These are phyloP conservation scores for Sthenelais limicola DNA, from an alignment of 2,888 invertebrate species.

Conservation along the genomic window DNA sequence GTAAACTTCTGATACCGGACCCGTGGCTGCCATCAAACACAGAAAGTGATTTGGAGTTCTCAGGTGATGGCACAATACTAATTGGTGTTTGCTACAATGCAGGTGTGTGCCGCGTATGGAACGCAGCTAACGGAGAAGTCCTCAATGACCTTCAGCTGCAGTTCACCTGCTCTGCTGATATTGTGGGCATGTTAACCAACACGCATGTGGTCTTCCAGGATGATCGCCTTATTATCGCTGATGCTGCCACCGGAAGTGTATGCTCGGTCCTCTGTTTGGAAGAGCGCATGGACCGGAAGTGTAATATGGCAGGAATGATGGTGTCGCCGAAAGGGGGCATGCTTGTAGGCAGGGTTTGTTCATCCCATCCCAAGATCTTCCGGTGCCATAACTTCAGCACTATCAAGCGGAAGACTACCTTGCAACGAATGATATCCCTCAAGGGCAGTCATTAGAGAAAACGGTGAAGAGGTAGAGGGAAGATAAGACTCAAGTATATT, in stretches of 20 bases:
- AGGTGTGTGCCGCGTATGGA: slow-evolving; percentile 50
- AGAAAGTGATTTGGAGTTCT: slow-evolving; percentile 49
- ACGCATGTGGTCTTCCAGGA: slow-evolving; percentile 50
- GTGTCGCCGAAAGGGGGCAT: slow-evolving; percentile 47
- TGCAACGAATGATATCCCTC: slow-evolving; percentile 52
- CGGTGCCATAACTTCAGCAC: slow-evolving; percentile 48
- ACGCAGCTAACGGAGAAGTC: slow-evolving; percentile 52
- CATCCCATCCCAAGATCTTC: slow-evolving; percentile 42
- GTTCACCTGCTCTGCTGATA: slow-evolving; percentile 21
- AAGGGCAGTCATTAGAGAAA: too few species aligned
- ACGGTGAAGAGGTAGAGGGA: too few species aligned
- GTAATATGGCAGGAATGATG: slow-evolving; percentile 28
- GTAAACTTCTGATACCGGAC: not conserved
- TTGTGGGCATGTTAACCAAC: slow-evolving; percentile 52
- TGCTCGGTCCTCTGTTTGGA: slow-evolving; percentile 41
- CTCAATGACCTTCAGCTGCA: slow-evolving; percentile 45
- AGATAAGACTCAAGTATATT: too few species aligned
- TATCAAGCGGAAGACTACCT: slow-evolving; percentile 47
- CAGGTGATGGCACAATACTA: slow-evolving; percentile 51
- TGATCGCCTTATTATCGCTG: slow-evolving; percentile 44
- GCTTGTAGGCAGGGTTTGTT: slow-evolving; percentile 43
- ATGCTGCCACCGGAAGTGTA: slow-evolving; percentile 48
- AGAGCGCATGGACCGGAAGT: slow-evolving; percentile 36
- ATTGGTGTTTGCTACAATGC: slow-evolving; percentile 44
- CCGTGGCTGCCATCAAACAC: slow-evolving; percentile 40